Evolutionary conservation across 2,113 vertebrate species (phyloP).

Genomic region (Ailurus styani): DNA sequence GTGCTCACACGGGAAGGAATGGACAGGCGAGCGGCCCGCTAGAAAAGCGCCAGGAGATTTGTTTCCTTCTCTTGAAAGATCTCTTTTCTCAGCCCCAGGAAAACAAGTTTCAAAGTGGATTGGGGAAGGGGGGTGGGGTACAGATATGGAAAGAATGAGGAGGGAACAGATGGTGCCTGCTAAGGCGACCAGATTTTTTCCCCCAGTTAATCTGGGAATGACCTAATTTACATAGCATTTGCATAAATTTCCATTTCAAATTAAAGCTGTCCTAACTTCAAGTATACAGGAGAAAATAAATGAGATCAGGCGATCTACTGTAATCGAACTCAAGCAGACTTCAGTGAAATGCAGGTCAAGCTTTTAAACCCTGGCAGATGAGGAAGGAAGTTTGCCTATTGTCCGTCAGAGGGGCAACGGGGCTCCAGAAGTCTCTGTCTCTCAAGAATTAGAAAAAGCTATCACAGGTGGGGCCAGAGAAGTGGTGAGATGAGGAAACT

Average conservation of each 20-base stretch:
- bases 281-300: conserved; percentile 66
- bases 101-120: conserved; percentile 56
- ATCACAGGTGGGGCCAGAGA: background rate
- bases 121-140: conserved; percentile 23
- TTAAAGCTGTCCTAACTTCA: conserved; percentile 67
- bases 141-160: conserved; percentile 53
- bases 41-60: background rate
- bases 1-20: background rate
- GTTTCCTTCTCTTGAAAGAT: conserved; percentile 26
- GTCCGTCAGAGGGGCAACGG: background rate
- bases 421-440: background rate
- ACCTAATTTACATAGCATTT: conserved; percentile 75
- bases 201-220: conserved; percentile 76
- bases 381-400: background rate
- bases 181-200: conserved; percentile 62
- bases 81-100: conserved; percentile 33
- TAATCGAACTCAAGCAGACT: conserved; percentile 48
- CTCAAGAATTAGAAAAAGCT: background rate
- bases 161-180: conserved; percentile 72
- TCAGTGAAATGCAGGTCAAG: conserved; percentile 36
- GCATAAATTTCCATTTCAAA: conserved; percentile 77
- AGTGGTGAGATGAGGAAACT: background rate
- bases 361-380: background rate
- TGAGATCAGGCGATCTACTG: conserved; percentile 53
- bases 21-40: background rate